Evolutionary conservation across 2,113 vertebrate species (phyloP), one percentile per base, ranked within the genome.

Genomic region (Sisor rabdophorus): DNA sequence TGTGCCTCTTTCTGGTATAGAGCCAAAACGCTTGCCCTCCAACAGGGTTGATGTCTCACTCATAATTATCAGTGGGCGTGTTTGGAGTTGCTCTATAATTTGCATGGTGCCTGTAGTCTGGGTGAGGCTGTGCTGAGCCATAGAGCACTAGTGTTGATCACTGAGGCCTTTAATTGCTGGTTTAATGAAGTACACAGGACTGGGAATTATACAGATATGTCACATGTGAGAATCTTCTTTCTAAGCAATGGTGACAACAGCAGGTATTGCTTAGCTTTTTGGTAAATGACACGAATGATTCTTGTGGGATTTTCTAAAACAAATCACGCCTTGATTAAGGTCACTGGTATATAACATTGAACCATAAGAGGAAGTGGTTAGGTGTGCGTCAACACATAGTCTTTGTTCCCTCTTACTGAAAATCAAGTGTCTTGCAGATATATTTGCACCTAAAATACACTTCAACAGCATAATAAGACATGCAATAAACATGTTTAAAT

Each of bases 41-140:
- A 53, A 65, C 72, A 69, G 83, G 85, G 76, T 76, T 86, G 61
- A 69, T 84, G 78, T 82, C 81, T 84, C 65, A 64, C 75, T 76
- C 77, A 75, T 84, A 85, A 85, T 82, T 86, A 75, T 81, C 63
- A 65, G 73, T 85, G 83, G 82, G 83, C 76, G 84, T 86, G 80
- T 82, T 77, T 82, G 80, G 76, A 77, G 40, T 80, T 79, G 73
- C 64, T 79, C 82, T 85, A 81, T 84, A 86, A 86, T 86, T 86
- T 86, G 84, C 82, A 85, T 85, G 85, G 84, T 83, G 84, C 82
- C 84, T 78, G 69, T 71, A 69, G 82, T 86, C 85, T 86, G 82
- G 75, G 77, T 63, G 81, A 75, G 84, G 78, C 81, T 73, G 50
- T 71, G 55, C 60, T 78, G 75, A 63, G 73, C 73, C 24, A 44